phyloP scores from a whole-genome alignment of 35 echinoderm and acorn worm species.

The Heliocidaris tuberculata region DNA sequence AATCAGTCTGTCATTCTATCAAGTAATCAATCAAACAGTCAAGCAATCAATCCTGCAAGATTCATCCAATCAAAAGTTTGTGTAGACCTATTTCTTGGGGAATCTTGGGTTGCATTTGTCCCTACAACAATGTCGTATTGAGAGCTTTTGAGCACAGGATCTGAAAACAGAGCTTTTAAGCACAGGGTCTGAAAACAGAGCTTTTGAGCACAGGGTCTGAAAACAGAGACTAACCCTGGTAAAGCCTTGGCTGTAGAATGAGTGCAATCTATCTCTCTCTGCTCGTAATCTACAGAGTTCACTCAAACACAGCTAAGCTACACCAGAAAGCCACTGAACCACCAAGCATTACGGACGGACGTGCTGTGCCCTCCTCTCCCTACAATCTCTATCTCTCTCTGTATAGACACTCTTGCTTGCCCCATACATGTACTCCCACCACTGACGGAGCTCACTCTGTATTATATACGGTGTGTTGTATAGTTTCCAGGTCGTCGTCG shows the following conservation, averaged over 20 bases:
- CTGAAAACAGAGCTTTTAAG: not conserved
- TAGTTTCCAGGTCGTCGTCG: not conserved
- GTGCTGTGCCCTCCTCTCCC: not conserved
- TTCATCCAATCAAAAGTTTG: too few species aligned
- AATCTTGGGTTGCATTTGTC: too few species aligned
- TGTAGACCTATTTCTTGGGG: too few species aligned
- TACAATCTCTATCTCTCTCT: not conserved
- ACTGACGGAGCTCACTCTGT: not conserved
- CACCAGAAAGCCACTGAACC: not conserved
- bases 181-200: not conserved
- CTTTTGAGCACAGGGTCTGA: not conserved
- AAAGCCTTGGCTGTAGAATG: not conserved
- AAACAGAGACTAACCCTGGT: not conserved
- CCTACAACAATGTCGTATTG: not conserved
- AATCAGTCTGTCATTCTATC: too few species aligned
- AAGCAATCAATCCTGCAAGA: too few species aligned
- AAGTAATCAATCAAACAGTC: too few species aligned
- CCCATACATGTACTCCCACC: too few species aligned
- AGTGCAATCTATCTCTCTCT: not conserved
- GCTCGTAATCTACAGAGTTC: not conserved
- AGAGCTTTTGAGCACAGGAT: not conserved
- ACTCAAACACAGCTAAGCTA: not conserved
- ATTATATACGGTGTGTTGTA: not conserved
- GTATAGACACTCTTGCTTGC: not conserved
- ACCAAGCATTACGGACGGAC: not conserved